Conservation (phyloP, 2,113 vertebrate genomes). For the Haemorhous mexicanus region DNA sequence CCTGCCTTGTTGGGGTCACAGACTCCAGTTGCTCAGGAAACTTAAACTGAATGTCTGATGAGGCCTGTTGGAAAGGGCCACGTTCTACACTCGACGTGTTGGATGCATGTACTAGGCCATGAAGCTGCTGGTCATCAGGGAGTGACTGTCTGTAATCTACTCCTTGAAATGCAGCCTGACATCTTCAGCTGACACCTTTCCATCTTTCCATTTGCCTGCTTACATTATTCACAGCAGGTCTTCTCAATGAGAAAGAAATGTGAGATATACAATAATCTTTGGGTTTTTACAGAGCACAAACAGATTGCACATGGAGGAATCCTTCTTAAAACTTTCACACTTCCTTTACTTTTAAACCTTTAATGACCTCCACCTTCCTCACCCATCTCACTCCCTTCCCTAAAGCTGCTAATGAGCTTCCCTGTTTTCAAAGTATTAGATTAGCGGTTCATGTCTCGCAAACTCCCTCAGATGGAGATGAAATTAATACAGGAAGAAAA, state of each 20-base stretch:
- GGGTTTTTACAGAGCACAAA: background rate
- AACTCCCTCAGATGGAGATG: background rate
- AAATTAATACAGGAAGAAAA: conserved; percentile 23
- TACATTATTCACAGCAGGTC: background rate
- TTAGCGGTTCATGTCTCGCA: background rate
- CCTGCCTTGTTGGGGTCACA: background rate
- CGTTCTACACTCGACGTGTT: background rate
- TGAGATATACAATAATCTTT: background rate
- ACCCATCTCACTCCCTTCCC: background rate
- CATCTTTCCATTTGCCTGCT: background rate
- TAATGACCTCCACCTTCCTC: background rate
- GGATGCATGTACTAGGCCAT: background rate
- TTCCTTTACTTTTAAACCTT: conserved; percentile 12
- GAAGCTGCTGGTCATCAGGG: background rate
- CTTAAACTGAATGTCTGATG: background rate
- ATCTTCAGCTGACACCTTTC: background rate
- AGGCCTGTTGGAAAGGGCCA: background rate
- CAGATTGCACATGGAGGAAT: background rate
- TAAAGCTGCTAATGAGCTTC: conserved; percentile 40
- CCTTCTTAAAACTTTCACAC: background rate
- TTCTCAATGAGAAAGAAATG: background rate
- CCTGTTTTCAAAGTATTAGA: background rate
- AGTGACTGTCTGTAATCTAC: background rate
- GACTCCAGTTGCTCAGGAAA: background rate
- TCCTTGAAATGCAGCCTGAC: background rate